phyloP scores from a whole-genome alignment of 2,888 invertebrate species.

The Cosmopolites sordidus region DNA sequence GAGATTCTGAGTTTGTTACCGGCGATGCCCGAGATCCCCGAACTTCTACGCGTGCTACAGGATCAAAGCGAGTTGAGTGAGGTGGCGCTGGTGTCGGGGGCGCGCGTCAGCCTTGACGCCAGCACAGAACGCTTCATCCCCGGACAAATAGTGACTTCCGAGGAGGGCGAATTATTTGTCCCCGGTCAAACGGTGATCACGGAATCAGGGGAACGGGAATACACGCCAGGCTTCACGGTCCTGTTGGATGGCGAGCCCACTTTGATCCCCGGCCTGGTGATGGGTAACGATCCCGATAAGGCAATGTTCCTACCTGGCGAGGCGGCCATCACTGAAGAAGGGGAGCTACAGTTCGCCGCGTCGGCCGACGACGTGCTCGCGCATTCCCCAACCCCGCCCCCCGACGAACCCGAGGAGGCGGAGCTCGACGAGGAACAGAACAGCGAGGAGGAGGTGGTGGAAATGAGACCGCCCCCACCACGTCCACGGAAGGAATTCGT shows the following conservation, averaged over 20 bases:
- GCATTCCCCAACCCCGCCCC: conserved; percentile 32
- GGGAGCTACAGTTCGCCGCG: conserved; percentile 45
- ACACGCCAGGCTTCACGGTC: conserved; percentile 75
- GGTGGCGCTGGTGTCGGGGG: conserved; percentile 60
- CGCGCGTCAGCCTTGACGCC: conserved; percentile 50
- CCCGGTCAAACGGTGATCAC: conserved; percentile 72
- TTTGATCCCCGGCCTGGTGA: conserved; percentile 76
- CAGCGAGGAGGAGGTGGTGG: conserved; percentile 35
- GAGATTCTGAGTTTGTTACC: conserved; percentile 58
- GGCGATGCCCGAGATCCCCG: conserved; percentile 58
- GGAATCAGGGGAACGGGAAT: conserved; percentile 65
- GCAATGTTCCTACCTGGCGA: conserved; percentile 47
- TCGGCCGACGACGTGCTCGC: conserved; percentile 49
- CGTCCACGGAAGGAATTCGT: conserved; percentile 39
- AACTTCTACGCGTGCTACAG: conserved; percentile 58
- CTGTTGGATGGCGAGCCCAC: conserved; percentile 74
- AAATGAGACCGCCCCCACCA: conserved; percentile 34
- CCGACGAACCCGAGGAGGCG: conserved; percentile 34
- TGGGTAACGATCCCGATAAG: conserved; percentile 55
- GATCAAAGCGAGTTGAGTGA: conserved; percentile 57
- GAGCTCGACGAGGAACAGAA: conserved; percentile 41
- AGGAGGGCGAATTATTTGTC: conserved; percentile 53
- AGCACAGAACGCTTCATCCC: conserved; percentile 68
- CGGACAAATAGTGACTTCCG: conserved; percentile 66
- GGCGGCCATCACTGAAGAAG: conserved; percentile 44